phyloP scores from a whole-genome alignment of 2,797 vertebrate species.

The Percopsis omiscomaycus region DNA sequence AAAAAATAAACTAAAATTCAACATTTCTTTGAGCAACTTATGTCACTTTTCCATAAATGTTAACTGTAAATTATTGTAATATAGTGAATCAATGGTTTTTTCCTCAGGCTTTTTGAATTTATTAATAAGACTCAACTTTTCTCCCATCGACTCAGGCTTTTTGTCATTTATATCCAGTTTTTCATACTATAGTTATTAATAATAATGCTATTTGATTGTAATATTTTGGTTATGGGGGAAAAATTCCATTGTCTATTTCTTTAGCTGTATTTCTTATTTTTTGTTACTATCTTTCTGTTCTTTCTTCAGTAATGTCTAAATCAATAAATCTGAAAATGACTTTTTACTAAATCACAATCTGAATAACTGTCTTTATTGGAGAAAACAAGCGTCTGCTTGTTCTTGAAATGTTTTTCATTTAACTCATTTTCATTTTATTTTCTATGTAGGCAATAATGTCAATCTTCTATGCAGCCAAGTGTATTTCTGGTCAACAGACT shows the following conservation, averaged over 20 bases:
- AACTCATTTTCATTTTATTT: constrained; percentile 59
- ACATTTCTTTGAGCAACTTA: constrained; percentile 81
- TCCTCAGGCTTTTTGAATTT: constrained; percentile 89
- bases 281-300: constrained; percentile 51
- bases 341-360: constrained; percentile 65
- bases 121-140: constrained; percentile 78
- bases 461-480: constrained; percentile 97
- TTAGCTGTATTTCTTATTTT: constrained; percentile 68
- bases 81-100: constrained; percentile 89
- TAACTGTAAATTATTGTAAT: constrained; percentile 98
- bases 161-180: constrained; percentile 80
- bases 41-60: constrained; percentile 80
- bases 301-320: constrained; percentile 71
- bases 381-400: constrained; percentile 68
- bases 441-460: constrained; percentile 93
- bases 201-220: constrained; percentile 87
- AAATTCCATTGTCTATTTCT: constrained; percentile 75
- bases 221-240: constrained; percentile 82
- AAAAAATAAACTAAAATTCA: constrained; percentile 81
- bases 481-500: constrained; percentile 86
- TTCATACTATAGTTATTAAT: constrained; percentile 79
- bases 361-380: constrained; percentile 53
- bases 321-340: constrained; percentile 64
- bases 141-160: constrained; percentile 92
- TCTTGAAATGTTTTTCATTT: constrained; percentile 62